These are phyloP conservation scores for Botia kubotai DNA, from an alignment of 2,797 vertebrate genomes.

Conservation along the genomic window DNA sequence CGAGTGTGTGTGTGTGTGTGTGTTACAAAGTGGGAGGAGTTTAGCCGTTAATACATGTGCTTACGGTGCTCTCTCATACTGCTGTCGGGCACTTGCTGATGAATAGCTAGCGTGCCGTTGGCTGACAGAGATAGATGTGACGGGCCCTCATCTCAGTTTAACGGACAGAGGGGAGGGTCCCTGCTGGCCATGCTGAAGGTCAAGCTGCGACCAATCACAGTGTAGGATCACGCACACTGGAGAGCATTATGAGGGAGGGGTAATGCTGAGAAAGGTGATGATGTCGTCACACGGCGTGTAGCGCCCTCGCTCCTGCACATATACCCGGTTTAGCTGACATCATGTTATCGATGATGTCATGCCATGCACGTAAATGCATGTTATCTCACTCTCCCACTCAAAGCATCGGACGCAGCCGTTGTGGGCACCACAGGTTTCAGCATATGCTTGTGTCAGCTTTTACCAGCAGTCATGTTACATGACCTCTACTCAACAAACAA, in stretches of 20 bases:
- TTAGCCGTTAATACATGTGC: slow-evolving; percentile 41
- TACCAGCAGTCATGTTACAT: slow-evolving; percentile 19
- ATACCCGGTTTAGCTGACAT: background rate
- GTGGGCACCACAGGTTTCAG: background rate
- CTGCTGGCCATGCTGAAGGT: slow-evolving; percentile 71
- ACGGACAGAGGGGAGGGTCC: slow-evolving; percentile 67
- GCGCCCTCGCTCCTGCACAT: background rate
- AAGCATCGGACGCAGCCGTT: background rate
- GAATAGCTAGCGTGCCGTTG: slow-evolving; percentile 48
- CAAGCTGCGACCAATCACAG: slow-evolving; percentile 58
- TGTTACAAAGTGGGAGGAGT: slow-evolving; percentile 14
- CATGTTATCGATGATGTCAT: slow-evolving; percentile 27
- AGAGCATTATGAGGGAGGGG: background rate
- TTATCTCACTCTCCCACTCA: slow-evolving; percentile 26
- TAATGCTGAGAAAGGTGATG: background rate
- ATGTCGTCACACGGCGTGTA: background rate
- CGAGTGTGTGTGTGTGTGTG: slow-evolving; percentile 6
- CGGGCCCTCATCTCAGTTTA: slow-evolving; percentile 63
- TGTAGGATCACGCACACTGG: background rate
- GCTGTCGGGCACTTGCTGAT: slow-evolving; percentile 50
- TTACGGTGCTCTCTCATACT: slow-evolving; percentile 19
- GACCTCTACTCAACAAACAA: slow-evolving; percentile 32
- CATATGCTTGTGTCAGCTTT: slow-evolving; percentile 45
- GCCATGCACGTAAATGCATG: slow-evolving; percentile 14
- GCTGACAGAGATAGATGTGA: slow-evolving; percentile 74